Conservation (phyloP, 2,113 vertebrate genomes). For the Eira barbara region DNA sequence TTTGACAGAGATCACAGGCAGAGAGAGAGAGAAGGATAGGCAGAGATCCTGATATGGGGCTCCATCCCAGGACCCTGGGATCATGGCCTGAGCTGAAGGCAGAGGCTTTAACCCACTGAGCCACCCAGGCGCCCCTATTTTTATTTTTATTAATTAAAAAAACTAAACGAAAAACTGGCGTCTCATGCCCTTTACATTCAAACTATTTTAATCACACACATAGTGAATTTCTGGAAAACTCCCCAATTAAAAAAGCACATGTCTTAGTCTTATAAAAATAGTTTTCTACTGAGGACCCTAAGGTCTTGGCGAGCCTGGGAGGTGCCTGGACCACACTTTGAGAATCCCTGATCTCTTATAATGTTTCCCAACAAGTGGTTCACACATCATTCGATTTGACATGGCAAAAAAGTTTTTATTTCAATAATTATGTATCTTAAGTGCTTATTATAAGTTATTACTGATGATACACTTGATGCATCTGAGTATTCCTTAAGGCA, state of each 20-base stretch:
- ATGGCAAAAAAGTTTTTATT: background rate
- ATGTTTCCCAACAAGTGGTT: background rate
- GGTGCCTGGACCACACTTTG: background rate
- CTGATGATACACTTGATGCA: background rate
- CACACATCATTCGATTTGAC: background rate
- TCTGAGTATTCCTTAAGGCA: background rate
- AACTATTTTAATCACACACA: background rate
- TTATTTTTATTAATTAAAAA: too few species aligned
- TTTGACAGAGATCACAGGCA: too few species aligned
- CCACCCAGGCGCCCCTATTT: too few species aligned
- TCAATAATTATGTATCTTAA: background rate
- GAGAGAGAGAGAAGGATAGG: too few species aligned
- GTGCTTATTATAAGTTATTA: background rate
- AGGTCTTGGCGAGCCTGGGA: background rate
- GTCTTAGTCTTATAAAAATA: background rate
- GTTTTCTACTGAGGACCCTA: background rate
- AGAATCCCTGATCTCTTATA: background rate
- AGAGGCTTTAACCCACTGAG: too few species aligned
- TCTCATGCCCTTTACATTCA: background rate
- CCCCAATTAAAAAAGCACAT: background rate
- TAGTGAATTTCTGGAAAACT: background rate
- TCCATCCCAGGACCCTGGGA: too few species aligned
- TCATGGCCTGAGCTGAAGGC: too few species aligned
- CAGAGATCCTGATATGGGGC: too few species aligned
- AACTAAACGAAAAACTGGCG: background rate